phyloP scores from a whole-genome alignment of 2,888 invertebrate genomes.

The Buathra laborator region DNA sequence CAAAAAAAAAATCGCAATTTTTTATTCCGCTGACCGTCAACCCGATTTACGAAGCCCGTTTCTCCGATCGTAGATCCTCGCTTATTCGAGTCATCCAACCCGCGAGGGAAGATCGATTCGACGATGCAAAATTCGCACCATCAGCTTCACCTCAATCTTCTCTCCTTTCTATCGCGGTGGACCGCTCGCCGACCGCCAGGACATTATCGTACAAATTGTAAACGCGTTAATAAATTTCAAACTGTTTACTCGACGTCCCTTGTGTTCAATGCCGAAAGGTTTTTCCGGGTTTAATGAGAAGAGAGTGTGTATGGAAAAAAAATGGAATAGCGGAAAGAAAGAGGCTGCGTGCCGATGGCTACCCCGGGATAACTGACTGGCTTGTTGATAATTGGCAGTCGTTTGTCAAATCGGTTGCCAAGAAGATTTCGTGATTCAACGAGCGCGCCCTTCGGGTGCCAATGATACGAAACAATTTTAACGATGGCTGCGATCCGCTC shows the following conservation, averaged over 20 bases:
- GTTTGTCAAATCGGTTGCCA: conserved; percentile 63
- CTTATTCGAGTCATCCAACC: conserved; percentile 10
- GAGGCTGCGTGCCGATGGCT: conserved; percentile 61
- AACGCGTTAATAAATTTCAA: conserved; percentile 49
- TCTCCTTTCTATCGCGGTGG: conserved; percentile 33
- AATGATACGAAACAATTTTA: conserved; percentile 27
- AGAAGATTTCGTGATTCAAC: conserved; percentile 43
- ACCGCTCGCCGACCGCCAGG: conserved; percentile 45
- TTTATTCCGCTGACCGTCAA: conserved; percentile 2
- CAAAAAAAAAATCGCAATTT: conserved; percentile 27
- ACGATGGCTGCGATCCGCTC: conserved; percentile 1
- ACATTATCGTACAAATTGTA: conserved; percentile 52
- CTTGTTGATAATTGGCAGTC: conserved; percentile 65
- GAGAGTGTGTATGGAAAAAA: conserved; percentile 29
- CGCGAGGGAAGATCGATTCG: conserved; percentile 20
- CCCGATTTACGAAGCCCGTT: neutral
- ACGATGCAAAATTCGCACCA: conserved; percentile 50
- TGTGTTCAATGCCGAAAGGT: conserved; percentile 31
- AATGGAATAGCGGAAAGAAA: conserved; percentile 49
- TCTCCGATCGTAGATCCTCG: conserved; percentile 25
- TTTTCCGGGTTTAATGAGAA: conserved; percentile 23
- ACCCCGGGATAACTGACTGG: conserved; percentile 60
- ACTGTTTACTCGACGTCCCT: neutral
- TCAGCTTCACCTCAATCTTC: conserved; percentile 21
- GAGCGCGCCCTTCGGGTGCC: conserved; percentile 37